Percentiles rank a stretch among this genome's conserved stretches.
Evolutionary conservation across 37 sponge, comb jelly and placozoan genomes (phyloP).

Genomic region (Agelas oroides): DNA sequence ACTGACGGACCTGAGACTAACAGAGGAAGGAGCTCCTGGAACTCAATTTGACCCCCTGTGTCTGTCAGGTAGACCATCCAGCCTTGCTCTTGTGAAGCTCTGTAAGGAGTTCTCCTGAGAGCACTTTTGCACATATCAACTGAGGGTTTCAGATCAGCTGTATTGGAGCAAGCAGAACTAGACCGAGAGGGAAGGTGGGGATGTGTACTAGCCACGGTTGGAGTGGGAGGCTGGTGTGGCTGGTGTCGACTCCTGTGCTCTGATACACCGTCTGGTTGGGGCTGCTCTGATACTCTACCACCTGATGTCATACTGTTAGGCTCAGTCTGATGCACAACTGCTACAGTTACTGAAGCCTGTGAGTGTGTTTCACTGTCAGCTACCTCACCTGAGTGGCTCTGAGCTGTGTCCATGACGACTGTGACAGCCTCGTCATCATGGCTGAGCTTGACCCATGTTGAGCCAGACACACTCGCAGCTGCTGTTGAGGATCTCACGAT

Average conservation of each 20-base stretch:
- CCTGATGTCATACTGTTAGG: neutral
- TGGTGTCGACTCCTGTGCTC: neutral
- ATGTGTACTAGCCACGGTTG: too few relatives aligned
- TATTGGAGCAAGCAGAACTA: too few relatives aligned
- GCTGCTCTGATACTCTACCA: too few relatives aligned
- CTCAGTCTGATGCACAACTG: too few relatives aligned
- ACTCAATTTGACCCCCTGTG: constrained; percentile 17
- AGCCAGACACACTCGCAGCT: neutral
- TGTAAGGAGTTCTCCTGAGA: too few relatives aligned
- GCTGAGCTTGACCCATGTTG: neutral
- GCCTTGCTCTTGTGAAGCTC: neutral
- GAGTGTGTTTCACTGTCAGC: neutral
- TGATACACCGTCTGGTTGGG: too few relatives aligned
- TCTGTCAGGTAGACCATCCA: constrained; percentile 10
- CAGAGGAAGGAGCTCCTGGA: constrained; percentile 16
- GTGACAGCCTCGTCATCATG: neutral
- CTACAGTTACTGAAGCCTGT: too few relatives aligned
- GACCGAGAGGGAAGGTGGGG: too few relatives aligned
- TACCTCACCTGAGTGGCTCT: neutral
- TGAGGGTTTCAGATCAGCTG: too few relatives aligned
- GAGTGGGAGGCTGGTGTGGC: neutral
- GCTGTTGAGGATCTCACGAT: neutral
- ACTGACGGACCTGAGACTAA: constrained; percentile 22
- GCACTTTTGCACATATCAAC: too few relatives aligned
- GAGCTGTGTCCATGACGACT: neutral